Base-by-base conservation (phyloP, 2,797 vertebrate genomes). In the Rhabdophis nuchalis region DNA sequence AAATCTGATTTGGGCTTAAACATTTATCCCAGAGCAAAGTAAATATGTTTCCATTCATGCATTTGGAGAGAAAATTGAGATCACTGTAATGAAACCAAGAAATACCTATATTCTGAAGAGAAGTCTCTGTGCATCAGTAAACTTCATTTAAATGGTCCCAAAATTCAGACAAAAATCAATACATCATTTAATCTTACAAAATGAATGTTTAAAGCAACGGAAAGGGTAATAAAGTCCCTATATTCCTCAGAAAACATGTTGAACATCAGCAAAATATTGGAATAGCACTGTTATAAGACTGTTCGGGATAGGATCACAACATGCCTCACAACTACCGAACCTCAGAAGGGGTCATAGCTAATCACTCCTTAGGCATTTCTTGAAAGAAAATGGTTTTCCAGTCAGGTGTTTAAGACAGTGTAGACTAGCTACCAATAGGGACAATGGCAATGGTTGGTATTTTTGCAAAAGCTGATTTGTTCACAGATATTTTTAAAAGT, bases 101-200 rank as follows among this genome's bases (percentile, higher is more conserved):
- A 25, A 91, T 92, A 92, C 91, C 32, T 93, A 32, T 91, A 85
- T 94, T 95, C 64, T 91, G 92, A 1, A 50, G 85, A 89, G 85
- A 92, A 92, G 53, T 27, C 53, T 89, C 87, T 89, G 88, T 89
- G 91, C 91, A 86, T 92, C 91, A 89, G 58, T 92, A 92, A 89
- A 50, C 56, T 86, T 92, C 85, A 60, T 89, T 92, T 86, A 96
- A 95, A 94, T 89, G 94, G 87, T 56, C 87, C 91, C 90, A 94
- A 82, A 32, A 5, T 95, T 93, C 86, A 94, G 93, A 91, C 86
- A 95, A 92, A 93, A 87, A 91, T 92, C 95, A 87, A 93, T 92
- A 96, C 96, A 95, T 93, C 41, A 95, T 96, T 97, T 96, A 93
- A 95, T 95, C 93, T 91, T 89, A 77, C 87, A 91, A 95, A 86